Conservation (phyloP, 1,140 invertebrate species). For the Drosophila tropicalis region DNA sequence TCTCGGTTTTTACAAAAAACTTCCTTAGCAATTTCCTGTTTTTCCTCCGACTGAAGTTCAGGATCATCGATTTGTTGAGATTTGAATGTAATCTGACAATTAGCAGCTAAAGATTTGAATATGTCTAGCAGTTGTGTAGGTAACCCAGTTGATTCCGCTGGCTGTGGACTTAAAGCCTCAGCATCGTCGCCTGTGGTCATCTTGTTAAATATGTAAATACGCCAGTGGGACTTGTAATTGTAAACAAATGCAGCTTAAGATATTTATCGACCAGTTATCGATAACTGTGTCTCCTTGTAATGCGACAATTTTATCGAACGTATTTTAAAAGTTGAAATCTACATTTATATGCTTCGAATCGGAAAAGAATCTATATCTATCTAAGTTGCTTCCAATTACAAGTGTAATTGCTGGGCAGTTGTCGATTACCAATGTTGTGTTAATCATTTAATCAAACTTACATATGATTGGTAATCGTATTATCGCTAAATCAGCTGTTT, state of each 20-base stretch:
- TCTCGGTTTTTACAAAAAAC: conserved; percentile 87
- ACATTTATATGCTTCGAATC: too few relatives aligned
- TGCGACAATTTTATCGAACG: neutral
- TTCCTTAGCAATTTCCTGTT: conserved; percentile 87
- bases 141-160: neutral
- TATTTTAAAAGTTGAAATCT: too few relatives aligned
- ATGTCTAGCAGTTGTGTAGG: conserved; percentile 58
- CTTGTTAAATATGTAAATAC: conserved; percentile 33
- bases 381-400: too few relatives aligned
- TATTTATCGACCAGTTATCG: neutral
- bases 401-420: too few relatives aligned
- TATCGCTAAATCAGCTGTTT: conserved; percentile 2
- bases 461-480: neutral
- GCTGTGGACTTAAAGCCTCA: neutral
- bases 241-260: conserved; percentile 49
- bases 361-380: too few relatives aligned
- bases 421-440: too few relatives aligned
- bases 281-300: neutral
- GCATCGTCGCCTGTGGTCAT: conserved; percentile 46
- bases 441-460: too few relatives aligned
- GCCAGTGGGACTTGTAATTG: conserved; percentile 5
- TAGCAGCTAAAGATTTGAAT: conserved; percentile 58
- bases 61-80: conserved; percentile 91
- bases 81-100: conserved; percentile 86
- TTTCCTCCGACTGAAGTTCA: conserved; percentile 88